phyloP scores from a whole-genome alignment of 2,113 vertebrate genomes.

The Sebastes fasciatus region DNA sequence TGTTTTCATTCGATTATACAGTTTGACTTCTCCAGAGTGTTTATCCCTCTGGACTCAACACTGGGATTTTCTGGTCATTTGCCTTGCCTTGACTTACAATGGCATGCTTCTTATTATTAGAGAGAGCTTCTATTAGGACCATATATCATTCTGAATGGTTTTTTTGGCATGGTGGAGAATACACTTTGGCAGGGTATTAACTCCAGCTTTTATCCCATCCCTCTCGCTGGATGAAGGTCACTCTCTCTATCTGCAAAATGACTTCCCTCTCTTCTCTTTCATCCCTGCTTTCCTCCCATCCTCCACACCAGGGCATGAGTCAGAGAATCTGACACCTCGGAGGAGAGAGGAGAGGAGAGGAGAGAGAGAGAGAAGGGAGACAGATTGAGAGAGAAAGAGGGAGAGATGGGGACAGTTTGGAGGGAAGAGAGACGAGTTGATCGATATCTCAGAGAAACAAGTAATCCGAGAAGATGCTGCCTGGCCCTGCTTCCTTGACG shows the following conservation, averaged over 20 bases:
- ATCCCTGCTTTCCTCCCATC: conserved; percentile 72
- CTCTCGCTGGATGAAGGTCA: conserved; percentile 81
- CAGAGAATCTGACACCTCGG: conserved; percentile 80
- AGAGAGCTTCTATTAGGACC: conserved; percentile 58
- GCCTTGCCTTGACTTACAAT: conserved; percentile 56
- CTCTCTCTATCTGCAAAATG: conserved; percentile 78
- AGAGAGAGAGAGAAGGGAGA: conserved; percentile 42
- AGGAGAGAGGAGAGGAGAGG: conserved; percentile 40
- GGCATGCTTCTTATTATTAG: conserved; percentile 65
- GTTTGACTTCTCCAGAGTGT: conserved; percentile 37
- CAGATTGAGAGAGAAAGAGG: conserved; percentile 30
- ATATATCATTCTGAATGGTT: conserved; percentile 70
- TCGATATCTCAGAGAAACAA: conserved; percentile 66
- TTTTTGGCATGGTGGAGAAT: conserved; percentile 71
- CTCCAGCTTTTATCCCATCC: conserved; percentile 79
- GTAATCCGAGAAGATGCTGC: conserved; percentile 64
- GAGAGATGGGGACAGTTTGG: conserved; percentile 50
- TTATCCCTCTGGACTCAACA: conserved; percentile 38
- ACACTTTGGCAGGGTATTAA: conserved; percentile 80
- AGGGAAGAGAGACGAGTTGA: conserved; percentile 52
- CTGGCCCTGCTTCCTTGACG: conserved; percentile 29
- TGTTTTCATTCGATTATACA: conserved; percentile 36
- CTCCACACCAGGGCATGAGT: conserved; percentile 79
- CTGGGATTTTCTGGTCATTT: conserved; percentile 55
- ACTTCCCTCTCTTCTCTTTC: conserved; percentile 77